phyloP scores from a whole-genome alignment of 2,888 invertebrate species.

The Cheilosia impressa region DNA sequence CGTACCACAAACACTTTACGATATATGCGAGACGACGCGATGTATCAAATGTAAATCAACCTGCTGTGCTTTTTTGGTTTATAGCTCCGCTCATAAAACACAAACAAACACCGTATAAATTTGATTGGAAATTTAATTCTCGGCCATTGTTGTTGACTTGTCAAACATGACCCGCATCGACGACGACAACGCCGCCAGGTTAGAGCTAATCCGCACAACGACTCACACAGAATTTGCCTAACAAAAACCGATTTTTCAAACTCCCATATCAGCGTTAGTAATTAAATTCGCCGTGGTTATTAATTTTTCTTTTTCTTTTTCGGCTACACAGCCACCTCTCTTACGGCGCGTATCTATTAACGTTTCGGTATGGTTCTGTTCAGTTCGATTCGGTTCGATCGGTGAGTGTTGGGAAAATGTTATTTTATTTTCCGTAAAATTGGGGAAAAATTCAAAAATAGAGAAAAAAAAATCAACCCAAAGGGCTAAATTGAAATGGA shows the following conservation, averaged over 20 bases:
- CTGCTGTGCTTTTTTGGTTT: slow-evolving; percentile 56
- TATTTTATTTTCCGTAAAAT: slow-evolving; percentile 31
- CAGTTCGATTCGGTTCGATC: slow-evolving; percentile 19
- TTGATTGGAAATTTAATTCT: slow-evolving; percentile 64
- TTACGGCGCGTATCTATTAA: background rate
- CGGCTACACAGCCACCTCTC: slow-evolving; percentile 39
- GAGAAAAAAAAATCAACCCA: background rate
- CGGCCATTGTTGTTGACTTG: slow-evolving; percentile 61
- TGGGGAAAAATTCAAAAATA: background rate
- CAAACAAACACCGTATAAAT: slow-evolving; percentile 66
- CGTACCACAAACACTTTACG: slow-evolving; percentile 32
- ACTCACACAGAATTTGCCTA: slow-evolving; percentile 26
- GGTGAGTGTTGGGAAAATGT: slow-evolving; percentile 19
- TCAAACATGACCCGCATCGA: slow-evolving; percentile 57
- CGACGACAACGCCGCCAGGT: slow-evolving; percentile 9
- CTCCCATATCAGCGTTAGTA: slow-evolving; percentile 55
- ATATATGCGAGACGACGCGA: slow-evolving; percentile 15
- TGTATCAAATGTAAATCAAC: slow-evolving; percentile 70
- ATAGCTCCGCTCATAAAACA: slow-evolving; percentile 58
- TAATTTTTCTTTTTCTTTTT: slow-evolving; percentile 19
- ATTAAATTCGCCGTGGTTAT: slow-evolving; percentile 70
- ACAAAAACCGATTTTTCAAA: slow-evolving; percentile 55
- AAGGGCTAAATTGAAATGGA: background rate
- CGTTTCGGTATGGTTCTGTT: background rate
- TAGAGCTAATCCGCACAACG: slow-evolving; percentile 35